These are phyloP conservation scores for Phaonia tiefii DNA, from an alignment of 2,888 invertebrate genomes.

Conservation along the genomic window DNA sequence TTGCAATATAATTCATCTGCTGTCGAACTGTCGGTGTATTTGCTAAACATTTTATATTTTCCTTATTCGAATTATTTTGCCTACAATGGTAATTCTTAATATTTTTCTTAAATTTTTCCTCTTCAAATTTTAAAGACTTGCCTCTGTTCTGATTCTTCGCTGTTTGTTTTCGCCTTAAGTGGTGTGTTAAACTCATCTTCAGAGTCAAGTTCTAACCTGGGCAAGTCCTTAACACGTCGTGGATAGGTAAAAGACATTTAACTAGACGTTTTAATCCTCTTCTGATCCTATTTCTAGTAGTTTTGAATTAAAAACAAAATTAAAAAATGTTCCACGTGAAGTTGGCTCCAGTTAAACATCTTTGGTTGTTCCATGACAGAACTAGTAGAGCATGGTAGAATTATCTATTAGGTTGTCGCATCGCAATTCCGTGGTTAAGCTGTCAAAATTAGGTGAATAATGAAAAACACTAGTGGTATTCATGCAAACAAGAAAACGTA, in stretches of 20 bases:
- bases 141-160: conserved; percentile 38
- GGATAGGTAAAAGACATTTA: conserved; percentile 72
- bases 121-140: neutral
- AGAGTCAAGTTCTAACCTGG: conserved; percentile 76
- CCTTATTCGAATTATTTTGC: conserved; percentile 67
- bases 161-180: conserved; percentile 66
- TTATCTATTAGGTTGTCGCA: too few species aligned
- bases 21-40: conserved; percentile 27
- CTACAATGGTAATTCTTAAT: conserved; percentile 4
- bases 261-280: neutral
- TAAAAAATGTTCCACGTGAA: conserved; percentile 32
- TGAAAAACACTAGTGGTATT: too few species aligned
- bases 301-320: conserved; percentile 41
- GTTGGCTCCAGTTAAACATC: conserved; percentile 55
- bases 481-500: too few species aligned
- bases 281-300: neutral
- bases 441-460: too few species aligned
- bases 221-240: conserved; percentile 77
- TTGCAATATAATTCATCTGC: conserved; percentile 43
- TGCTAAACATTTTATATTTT: conserved; percentile 63
- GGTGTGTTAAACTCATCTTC: conserved; percentile 77
- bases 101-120: neutral
- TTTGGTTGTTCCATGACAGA: too few species aligned
- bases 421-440: too few species aligned
- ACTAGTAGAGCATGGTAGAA: too few species aligned